Conservation (phyloP, 2,888 invertebrate species). For the Oligia strigilis region DNA sequence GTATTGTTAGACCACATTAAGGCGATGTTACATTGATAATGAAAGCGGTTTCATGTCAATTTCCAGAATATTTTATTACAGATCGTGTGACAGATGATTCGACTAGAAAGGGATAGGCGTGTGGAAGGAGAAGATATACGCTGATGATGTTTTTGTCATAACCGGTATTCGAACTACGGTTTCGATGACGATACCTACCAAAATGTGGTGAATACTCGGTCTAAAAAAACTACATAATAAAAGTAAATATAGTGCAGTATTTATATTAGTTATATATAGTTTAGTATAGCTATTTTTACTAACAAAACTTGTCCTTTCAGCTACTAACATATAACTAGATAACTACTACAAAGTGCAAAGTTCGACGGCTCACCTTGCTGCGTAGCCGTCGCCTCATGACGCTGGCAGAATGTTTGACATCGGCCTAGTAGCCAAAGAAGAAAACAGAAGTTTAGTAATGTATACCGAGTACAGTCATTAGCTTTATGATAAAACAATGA, state of each 20-base stretch:
- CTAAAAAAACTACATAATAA: neutral
- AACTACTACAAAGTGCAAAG: neutral
- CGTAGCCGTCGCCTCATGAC: neutral
- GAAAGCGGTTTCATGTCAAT: neutral
- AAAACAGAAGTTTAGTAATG: neutral
- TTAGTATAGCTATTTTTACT: neutral
- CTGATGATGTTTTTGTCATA: too few species aligned
- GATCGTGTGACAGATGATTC: neutral
- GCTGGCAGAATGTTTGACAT: neutral
- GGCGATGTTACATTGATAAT: neutral
- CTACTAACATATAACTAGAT: neutral
- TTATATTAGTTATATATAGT: too few species aligned
- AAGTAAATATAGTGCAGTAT: neutral
- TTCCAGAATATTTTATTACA: neutral
- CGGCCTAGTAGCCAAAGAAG: neutral
- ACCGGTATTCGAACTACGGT: too few species aligned
- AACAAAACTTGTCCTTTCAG: neutral
- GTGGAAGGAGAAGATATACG: neutral
- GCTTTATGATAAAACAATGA: neutral
- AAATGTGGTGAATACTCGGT: neutral
- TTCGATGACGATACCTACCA: neutral
- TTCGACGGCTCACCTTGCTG: neutral
- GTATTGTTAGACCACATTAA: constrained; percentile 1
- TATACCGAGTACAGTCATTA: neutral
- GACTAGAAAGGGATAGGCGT: neutral